Base-by-base conservation (phyloP, 2,888 invertebrate species). In the Ellobium chinense region DNA sequence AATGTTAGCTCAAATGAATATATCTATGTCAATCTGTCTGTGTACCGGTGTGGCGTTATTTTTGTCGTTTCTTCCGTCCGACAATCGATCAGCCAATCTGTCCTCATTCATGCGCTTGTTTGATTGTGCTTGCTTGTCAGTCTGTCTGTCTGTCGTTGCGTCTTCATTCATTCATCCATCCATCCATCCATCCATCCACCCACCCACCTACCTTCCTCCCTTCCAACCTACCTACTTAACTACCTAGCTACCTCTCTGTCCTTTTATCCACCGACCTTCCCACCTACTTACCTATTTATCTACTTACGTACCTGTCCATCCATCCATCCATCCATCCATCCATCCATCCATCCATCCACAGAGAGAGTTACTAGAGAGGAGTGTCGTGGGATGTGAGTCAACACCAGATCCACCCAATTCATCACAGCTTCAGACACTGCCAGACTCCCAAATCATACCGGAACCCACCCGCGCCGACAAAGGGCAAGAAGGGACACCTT, bases 301-400 rank as follows among this genome's bases (percentile, higher is more conserved):
- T 60, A 21, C 5, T n/a, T n/a, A 7, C n/a, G n/a, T n/a, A 5
- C n/a, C n/a, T n/a, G n/a, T n/a, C 60, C n/a, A 7, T 60, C 60
- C 27, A 7, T 60, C 60, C n/a, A 7, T 60, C n/a, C 27, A 7
- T 9, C 60, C 27, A 7, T 60, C 60, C 27, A 7, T 60, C 60
- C n/a, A 7, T 60, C 60, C n/a, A 24, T 60, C 60, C 7, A n/a
- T 24, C n/a, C 5, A 9, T 69, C 39, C 24, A 39, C 39, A 46
- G 39, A 27, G 14, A 7, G 27, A 39, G 24, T n/a, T n/a, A 27
- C 27, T 54, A 2, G 72, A 72, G 34, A 27, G 72, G 34, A 72
- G 36, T 31, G 58, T 72, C 12, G 24, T 72, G 2, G 72, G 72
- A 9, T 72, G 72, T 31, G 72, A 72, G 60, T 56, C 72, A 2